Evolutionary conservation across 1,140 invertebrate genomes (phyloP).

Genomic region (Carposina sasakii): DNA sequence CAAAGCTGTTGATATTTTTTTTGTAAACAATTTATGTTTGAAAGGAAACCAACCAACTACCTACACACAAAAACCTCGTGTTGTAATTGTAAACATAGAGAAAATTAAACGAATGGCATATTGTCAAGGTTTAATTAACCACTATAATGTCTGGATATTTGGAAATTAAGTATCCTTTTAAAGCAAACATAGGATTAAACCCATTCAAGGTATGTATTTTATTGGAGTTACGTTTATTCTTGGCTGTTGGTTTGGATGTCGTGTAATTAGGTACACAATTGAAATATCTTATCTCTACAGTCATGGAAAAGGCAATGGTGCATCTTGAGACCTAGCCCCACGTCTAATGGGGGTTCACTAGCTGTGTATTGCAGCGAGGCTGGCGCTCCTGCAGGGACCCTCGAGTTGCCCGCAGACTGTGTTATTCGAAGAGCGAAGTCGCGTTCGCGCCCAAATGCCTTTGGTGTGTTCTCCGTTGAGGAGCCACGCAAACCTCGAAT

Average conservation of each 20-base stretch:
- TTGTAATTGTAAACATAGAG: no score
- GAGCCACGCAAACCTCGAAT: constrained; percentile 52
- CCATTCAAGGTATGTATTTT: constrained; percentile 63
- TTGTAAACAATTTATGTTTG: no score
- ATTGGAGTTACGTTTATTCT: no score
- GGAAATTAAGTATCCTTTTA: constrained; percentile 64
- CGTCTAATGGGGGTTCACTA: constrained; percentile 44
- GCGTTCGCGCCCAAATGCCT: constrained; percentile 52
- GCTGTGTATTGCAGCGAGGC: constrained; percentile 62
- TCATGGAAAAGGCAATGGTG: constrained; percentile 67
- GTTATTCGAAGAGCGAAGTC: constrained; percentile 55
- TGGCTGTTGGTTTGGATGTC: neutral
- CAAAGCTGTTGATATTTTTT: no score
- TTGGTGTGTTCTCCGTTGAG: constrained; percentile 52
- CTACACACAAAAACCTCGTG: no score
- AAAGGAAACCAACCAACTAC: no score
- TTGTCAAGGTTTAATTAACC: no score
- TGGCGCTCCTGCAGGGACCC: constrained; percentile 48
- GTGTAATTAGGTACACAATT: constrained; percentile 23
- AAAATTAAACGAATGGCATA: no score
- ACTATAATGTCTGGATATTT: constrained; percentile 64
- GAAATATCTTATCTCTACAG: constrained; percentile 46
- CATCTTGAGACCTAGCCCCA: constrained; percentile 55
- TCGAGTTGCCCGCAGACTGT: constrained; percentile 49
- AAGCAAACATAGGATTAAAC: constrained; percentile 54